These are phyloP conservation scores for Botia kubotai DNA, from an alignment of 2,797 vertebrate genomes.

Conservation along the genomic window DNA sequence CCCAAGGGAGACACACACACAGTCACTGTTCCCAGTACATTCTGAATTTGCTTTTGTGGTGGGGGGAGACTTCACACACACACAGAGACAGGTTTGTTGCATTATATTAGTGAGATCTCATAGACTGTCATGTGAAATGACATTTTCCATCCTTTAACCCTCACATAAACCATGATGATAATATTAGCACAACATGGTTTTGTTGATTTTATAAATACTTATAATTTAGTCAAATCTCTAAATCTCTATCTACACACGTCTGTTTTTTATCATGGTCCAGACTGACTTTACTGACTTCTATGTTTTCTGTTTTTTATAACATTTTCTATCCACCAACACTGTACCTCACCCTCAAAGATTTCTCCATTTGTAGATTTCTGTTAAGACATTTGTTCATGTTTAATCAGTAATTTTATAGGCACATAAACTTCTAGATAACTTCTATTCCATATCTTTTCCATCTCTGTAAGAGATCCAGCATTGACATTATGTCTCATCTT, in stretches of 20 bases:
- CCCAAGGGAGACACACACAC: conserved; percentile 44
- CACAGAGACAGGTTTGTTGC: neutral
- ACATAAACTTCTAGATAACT: neutral
- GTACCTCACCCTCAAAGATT: neutral
- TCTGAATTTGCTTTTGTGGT: conserved; percentile 41
- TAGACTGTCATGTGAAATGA: neutral
- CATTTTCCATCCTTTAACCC: neutral
- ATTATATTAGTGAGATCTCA: neutral
- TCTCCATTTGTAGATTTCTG: neutral
- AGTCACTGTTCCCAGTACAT: conserved; percentile 31
- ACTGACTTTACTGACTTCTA: neutral
- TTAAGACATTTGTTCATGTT: neutral
- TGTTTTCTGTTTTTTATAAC: neutral
- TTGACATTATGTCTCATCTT: conserved; percentile 3
- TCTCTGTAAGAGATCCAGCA: neutral
- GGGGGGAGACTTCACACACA: neutral
- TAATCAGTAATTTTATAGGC: neutral
- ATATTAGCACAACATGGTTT: no score
- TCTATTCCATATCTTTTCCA: neutral
- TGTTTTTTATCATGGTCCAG: no score
- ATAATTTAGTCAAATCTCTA: no score
- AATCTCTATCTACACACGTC: no score
- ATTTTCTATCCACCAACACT: neutral
- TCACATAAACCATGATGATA: no score
- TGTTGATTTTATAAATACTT: no score